Base-by-base conservation (phyloP, 2,888 invertebrate genomes). In the Campoletis raptor region DNA sequence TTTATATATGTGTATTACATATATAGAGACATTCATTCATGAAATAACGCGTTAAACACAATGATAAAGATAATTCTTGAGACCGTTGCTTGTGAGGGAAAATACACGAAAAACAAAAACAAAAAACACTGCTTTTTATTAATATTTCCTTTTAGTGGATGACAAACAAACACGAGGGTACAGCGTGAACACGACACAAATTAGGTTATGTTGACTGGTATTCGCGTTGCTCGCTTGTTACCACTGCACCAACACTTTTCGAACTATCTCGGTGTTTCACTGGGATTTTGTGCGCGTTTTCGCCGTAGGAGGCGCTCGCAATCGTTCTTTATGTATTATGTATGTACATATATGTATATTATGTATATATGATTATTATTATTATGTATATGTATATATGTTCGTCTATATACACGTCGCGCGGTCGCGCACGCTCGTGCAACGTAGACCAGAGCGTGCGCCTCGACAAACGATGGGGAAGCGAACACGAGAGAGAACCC, bases 361-460 rank as follows among this genome's bases (percentile, higher is more conserved):
- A 24, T 54, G 40, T 37, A 52, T 15, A 37, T 24, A 61, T 24
- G 18, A 12, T 15, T 76, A 37, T 74, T 74, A 24, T 42, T 21
- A 21, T 61, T 42, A 66, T 70, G 40, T 36, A 61, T 36, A 72
- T 66, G 57, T 70, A 52, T 52, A 21, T 54, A 66, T 57, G 21
- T 54, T 64, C 3, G 64, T 52, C 45, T 78, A 64, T 70, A 69
- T 57, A 52, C 48, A 45, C 54, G 48, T 48, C n/a, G 45, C 4
- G 37, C 80, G 42, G 66, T 64, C 80, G 83, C 80, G 85, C 85
- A 86, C 83, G 74, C 82, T 85, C 85, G 82, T 79, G 78, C 74
- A 57, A 85, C 81, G 61, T 70, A 79, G 61, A 73, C 67, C 45
- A 37, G 70, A 66, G 79, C 78, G 74, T 40, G 85, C 70, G 70